These are phyloP conservation scores for Drosophila saltans DNA, from an alignment of 1,140 invertebrate species.

Conservation along the genomic window DNA sequence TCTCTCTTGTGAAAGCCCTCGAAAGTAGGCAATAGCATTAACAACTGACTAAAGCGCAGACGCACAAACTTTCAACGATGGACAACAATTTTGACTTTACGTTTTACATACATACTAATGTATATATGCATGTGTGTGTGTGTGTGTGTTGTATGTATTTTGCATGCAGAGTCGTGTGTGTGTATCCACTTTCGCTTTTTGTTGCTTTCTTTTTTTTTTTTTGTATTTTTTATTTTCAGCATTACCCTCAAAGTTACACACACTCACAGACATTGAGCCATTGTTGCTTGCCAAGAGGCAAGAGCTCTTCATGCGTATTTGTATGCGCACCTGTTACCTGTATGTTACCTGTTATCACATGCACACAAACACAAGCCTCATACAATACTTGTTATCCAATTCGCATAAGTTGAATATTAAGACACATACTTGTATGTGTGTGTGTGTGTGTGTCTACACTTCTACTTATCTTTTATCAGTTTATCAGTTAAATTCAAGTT, in stretches of 20 bases:
- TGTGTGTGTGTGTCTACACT: background rate
- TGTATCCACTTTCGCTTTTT: slow-evolving; percentile 57
- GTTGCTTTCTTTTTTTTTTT: background rate
- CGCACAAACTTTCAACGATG: slow-evolving; percentile 46
- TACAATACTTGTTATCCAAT: slow-evolving; percentile 12
- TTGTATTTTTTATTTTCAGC: slow-evolving; percentile 14
- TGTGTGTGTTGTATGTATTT: background rate
- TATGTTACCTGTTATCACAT: slow-evolving; percentile 39
- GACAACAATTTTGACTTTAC: slow-evolving; percentile 1
- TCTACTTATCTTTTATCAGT: slow-evolving; percentile 12
- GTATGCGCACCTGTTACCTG: slow-evolving; percentile 60
- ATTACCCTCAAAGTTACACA: slow-evolving; percentile 4
- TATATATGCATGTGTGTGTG: background rate
- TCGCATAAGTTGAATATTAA: slow-evolving; percentile 5
- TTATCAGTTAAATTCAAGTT: background rate
- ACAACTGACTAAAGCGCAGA: slow-evolving; percentile 63
- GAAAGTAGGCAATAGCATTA: slow-evolving; percentile 69
- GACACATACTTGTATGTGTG: background rate
- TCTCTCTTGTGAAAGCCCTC: slow-evolving; percentile 30
- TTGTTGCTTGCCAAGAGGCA: slow-evolving; percentile 20
- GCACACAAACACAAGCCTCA: background rate
- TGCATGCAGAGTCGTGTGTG: slow-evolving; percentile 12
- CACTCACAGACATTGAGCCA: slow-evolving; percentile 19
- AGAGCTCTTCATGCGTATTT: slow-evolving; percentile 19
- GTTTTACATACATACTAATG: background rate